Conservation (phyloP, 92 coral and sea anemone species). For the Pocillopora grandis region DNA sequence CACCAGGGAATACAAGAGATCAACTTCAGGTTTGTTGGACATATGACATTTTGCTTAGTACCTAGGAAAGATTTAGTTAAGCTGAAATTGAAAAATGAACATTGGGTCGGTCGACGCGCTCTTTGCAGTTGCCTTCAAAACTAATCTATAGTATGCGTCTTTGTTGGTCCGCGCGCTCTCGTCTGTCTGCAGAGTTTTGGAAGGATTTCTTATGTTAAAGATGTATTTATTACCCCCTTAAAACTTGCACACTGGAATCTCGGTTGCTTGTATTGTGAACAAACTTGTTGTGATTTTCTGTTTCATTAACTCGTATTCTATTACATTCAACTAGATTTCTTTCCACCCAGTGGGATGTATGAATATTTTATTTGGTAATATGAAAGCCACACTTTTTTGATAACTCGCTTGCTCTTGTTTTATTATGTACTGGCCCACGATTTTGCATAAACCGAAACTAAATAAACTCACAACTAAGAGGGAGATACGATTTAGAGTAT, state of each 20-base stretch:
- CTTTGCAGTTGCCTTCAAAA: not conserved
- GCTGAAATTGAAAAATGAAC: slow-evolving; percentile 17
- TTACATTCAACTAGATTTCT: slow-evolving; percentile 40
- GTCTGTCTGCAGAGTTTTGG: slow-evolving; percentile 2
- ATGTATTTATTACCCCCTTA: not conserved
- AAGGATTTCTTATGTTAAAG: not conserved
- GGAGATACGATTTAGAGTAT: not conserved
- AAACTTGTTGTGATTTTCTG: slow-evolving; percentile 31
- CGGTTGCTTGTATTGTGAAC: slow-evolving; percentile 19
- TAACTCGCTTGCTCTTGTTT: not conserved
- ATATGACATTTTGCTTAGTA: slow-evolving; percentile 38
- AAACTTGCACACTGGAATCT: not conserved
- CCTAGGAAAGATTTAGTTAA: no score
- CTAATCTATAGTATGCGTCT: not conserved
- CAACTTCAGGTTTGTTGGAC: slow-evolving; percentile 66
- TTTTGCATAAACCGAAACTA: not conserved
- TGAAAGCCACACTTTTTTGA: not conserved
- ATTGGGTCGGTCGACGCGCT: slow-evolving; percentile 5
- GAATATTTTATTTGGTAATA: slow-evolving; percentile 61
- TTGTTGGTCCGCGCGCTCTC: slow-evolving; percentile 19
- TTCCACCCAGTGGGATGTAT: slow-evolving; percentile 61
- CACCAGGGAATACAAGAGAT: slow-evolving; percentile 69
- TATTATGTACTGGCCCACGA: not conserved
- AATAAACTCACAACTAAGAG: not conserved
- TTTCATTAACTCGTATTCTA: slow-evolving; percentile 40